Base-by-base conservation (phyloP, 2,113 vertebrate species). In the Daboia siamensis region DNA sequence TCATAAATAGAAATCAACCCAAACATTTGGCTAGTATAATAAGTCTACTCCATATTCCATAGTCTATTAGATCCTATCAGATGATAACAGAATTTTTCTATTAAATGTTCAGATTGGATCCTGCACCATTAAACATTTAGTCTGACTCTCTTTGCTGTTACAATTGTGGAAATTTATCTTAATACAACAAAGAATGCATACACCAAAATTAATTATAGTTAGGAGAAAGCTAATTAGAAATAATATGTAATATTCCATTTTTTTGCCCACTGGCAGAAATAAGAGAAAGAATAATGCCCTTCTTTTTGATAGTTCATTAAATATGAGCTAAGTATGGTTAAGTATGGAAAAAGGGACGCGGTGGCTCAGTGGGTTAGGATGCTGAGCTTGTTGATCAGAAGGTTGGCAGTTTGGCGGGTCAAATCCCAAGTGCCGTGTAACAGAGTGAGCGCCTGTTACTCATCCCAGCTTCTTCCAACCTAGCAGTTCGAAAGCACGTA, bases 161-260 rank as follows among this genome's bases (percentile, higher is more conserved):
- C 6, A 80, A 39, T 80, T 80, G 74, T 80, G 33, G 17, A 21
- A 80, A 80, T 80, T 21, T 80, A 80, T 21, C 17, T 80, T 23
- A 80, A 80, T 39, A 80, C 1, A 20, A 39, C 33, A 80, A 80
- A 74, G 61, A 80, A 80, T 80, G n/a, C 6, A 44, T 44, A 80
- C 21, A 21, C 33, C 74, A 80, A 44, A 39, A 44, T 80, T 80
- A 80, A 80, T 80, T 80, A 80, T 5, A 48, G 96, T 95, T 96
- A 95, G 95, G 96, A 93, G 90, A 91, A 93, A 92, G 94, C 85
- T 95, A 20, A 93, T 93, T 61, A 92, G 80, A 89, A 87, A 61
- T 95, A 93, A 87, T 51, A 91, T 94, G 92, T 95, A 74, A 90
- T 90, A 91, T 55, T 61, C 54, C 89, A 57, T 69, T 95, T 85